Percentiles rank a stretch among this genome's conserved stretches.
phyloP scores from a whole-genome alignment of 2,888 invertebrate genomes.

The Ceramica pisi region DNA sequence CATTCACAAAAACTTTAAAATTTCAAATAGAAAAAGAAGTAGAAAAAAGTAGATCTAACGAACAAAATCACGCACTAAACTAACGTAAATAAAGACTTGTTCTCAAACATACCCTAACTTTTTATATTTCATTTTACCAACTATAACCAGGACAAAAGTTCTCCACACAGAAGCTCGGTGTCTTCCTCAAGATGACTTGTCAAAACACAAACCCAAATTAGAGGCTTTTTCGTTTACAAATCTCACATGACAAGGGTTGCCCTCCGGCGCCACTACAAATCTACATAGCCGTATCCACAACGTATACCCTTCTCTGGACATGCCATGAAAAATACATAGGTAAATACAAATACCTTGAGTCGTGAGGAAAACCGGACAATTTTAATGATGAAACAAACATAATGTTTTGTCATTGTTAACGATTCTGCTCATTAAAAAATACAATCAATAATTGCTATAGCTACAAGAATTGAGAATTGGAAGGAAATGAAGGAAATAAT shows the following conservation, averaged over 20 bases:
- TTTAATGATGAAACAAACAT: conserved; percentile 14
- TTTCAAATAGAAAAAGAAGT: not conserved
- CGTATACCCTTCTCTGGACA: conserved; percentile 68
- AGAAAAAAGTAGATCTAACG: not conserved
- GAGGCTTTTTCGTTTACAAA: conserved; percentile 85
- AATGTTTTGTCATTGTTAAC: not conserved
- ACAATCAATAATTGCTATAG: not conserved
- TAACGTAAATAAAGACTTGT: not conserved
- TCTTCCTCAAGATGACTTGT: conserved; percentile 80
- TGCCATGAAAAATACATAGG: conserved; percentile 72
- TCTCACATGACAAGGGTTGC: conserved; percentile 86
- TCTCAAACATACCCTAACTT: conserved; percentile 13
- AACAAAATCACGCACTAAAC: not conserved
- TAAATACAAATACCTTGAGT: conserved; percentile 46
- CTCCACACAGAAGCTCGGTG: conserved; percentile 67
- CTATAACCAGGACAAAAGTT: conserved; percentile 60
- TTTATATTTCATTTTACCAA: conserved; percentile 33
- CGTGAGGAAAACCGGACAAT: conserved; percentile 12
- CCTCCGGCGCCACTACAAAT: conserved; percentile 76
- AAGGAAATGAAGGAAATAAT: not conserved
- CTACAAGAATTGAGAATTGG: not conserved
- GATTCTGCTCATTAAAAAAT: not conserved
- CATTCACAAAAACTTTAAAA: not conserved
- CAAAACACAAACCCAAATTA: conserved; percentile 85
- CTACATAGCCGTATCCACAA: conserved; percentile 68